These are phyloP conservation scores for Ardeotis arabs DNA, from an alignment of 2,113 vertebrate species.

Conservation along the genomic window DNA sequence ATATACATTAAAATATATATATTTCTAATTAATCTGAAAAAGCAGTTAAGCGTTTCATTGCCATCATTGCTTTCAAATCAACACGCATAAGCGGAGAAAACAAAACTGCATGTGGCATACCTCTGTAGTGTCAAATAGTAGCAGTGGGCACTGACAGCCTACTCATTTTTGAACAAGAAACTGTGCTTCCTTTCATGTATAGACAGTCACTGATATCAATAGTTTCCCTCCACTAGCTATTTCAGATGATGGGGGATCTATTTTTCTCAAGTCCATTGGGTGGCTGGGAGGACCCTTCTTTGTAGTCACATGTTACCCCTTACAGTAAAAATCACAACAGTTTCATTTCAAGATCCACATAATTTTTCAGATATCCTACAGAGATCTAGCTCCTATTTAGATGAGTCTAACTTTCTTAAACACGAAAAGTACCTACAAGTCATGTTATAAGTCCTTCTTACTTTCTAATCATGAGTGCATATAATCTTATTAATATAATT, in stretches of 20 bases:
- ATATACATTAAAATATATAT: background rate
- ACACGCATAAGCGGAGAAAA: rapidly evolving
- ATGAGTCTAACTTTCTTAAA: background rate
- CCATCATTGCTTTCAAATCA: background rate
- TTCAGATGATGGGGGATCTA: background rate
- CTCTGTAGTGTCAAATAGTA: background rate
- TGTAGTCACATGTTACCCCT: background rate
- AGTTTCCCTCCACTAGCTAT: background rate
- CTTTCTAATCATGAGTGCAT: background rate
- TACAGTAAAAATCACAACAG: background rate
- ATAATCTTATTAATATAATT: background rate
- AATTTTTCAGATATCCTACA: background rate
- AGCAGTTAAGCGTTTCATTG: background rate
- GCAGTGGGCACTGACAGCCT: background rate
- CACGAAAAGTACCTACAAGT: background rate
- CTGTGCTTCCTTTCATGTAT: too few species aligned
- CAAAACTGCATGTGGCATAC: background rate
- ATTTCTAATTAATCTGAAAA: background rate
- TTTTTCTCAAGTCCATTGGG: background rate
- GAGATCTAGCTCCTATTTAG: background rate
- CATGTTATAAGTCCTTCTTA: background rate
- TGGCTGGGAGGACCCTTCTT: background rate
- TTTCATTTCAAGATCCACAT: background rate
- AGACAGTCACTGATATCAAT: background rate
- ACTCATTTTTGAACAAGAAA: background rate